Base-by-base conservation (phyloP, 2,797 vertebrate genomes). In the Cyclura pinguis region DNA sequence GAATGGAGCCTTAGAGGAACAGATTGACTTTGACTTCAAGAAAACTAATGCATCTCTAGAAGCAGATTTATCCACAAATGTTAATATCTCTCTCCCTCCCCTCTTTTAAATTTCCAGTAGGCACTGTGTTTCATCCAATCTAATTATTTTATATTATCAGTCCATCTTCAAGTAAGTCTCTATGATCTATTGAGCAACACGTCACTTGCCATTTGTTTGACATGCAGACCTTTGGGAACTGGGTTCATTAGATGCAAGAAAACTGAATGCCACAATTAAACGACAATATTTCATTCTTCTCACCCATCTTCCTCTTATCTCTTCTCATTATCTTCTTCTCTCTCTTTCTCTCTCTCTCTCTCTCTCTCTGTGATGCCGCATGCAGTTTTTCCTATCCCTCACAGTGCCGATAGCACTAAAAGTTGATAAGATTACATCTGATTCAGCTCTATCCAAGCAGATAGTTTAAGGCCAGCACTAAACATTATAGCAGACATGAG, bases 261-360 rank as follows among this genome's bases (percentile, higher is more conserved):
- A 73, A 35, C 18, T 57, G n/a, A 73, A 57, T 74, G 84, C 80
- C 35, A 74, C 87, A 82, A 95, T 73, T 81, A 80, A 52, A 88
- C 47, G 81, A 50, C 90, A 50, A 93, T 57, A 94, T 93, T 62
- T 94, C 87, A 90, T 78, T 3, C 0, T 73, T 13, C 86, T 85
- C 32, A 22, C 62, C 27, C 24, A 22, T n/a, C 18, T 35, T 10
- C n/a, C 47, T 55, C 47, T 85, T 42, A 72, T 85, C 67, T 73
- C 67, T 85, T 85, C 67, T 55, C 47, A 52, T 73, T 85, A 72
- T 72, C 47, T 32, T 73, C 8, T 73, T 16, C 4, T 1, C n/a
- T n/a, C 42, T 47, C 42, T 47, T 4, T 47, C 42, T 47, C 42
- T 47, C 42, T 47, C 42, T 47, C 42, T 47, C 42, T 47, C 42